Evolutionary conservation across 1,140 invertebrate genomes (phyloP), one percentile per base, ranked within the genome.

Genomic region (Antheraea pernyi): DNA sequence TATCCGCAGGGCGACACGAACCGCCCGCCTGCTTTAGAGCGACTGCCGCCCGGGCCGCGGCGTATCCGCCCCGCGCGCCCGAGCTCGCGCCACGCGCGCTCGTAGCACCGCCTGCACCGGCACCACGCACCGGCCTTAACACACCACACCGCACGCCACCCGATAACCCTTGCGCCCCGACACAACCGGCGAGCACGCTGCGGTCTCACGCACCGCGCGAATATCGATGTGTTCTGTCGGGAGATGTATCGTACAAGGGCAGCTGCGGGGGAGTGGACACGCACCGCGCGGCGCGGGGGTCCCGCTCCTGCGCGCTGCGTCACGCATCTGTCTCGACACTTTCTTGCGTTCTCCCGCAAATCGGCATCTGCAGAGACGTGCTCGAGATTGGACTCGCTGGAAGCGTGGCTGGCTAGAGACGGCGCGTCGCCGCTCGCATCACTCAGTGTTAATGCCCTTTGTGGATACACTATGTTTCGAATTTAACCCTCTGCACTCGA

Each of bases 281-380:
- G 85, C 85, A 88, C 81, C 74, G 81, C 74, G 81, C 79, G 82
- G 77, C 71, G 80, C 75, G 79, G 85, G 86, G 85, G 86, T 70
- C 78, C 74, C 77, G 84, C 68, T 91, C 89, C 85, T 91, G 89
- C 89, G 87, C 89, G 86, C 83, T 91, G 89, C 87, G 87, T 88
- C 87, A 91, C 89, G 87, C 87, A 89, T 89, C 86, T 85, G 75
- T 86, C 85, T 84, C 81, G 80, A 74, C 75, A 77, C 68, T 79
- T 85, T 83, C 85, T 89, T 88, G 85, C 82, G 88, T 87, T 83
- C 80, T 84, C 83, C 82, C 83, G 85, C 83, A 86, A 77, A 80
- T 74, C 81, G 80, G 80, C 84, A 88, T 88, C 89, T 83, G 89
- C 89, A 91, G 84, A 86, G 81, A 79, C 77, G 82, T 74, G 79